Percentiles rank a stretch among this genome's conserved stretches.
These are phyloP conservation scores for Dendrolimus pini DNA, from an alignment of 2,888 invertebrate genomes.

Conservation along the genomic window DNA sequence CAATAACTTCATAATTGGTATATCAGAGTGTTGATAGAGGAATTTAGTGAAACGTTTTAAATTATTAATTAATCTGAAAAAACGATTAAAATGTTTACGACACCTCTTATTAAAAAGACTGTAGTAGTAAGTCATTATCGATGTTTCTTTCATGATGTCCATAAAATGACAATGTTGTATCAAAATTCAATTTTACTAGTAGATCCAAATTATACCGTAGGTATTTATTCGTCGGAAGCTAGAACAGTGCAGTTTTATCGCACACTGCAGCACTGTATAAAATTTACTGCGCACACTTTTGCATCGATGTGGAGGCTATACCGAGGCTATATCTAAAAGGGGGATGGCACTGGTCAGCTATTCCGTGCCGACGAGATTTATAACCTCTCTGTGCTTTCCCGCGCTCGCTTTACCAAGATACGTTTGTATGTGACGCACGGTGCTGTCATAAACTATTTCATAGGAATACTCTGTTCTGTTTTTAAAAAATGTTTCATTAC, in stretches of 20 bases:
- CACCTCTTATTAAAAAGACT: too few species aligned
- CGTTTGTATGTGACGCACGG: slow-evolving; percentile 42
- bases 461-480: too few species aligned
- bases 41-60: too few species aligned
- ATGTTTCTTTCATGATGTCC: too few species aligned
- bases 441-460: not conserved
- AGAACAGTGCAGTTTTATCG: slow-evolving; percentile 58
- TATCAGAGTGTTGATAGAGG: too few species aligned
- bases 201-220: not conserved
- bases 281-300: slow-evolving; percentile 76
- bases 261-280: slow-evolving; percentile 66
- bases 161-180: too few species aligned
- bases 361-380: slow-evolving; percentile 74
- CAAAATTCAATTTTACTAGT: not conserved
- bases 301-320: slow-evolving; percentile 45
- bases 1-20: too few species aligned
- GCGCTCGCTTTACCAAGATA: slow-evolving; percentile 63
- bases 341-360: slow-evolving; percentile 67
- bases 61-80: too few species aligned
- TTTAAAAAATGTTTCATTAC: too few species aligned
- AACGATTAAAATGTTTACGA: too few species aligned
- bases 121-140: too few species aligned
- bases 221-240: slow-evolving; percentile 7
- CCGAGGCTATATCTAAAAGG: slow-evolving; percentile 53
- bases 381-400: slow-evolving; percentile 61